Evolutionary conservation across 2,888 invertebrate species (phyloP).

Genomic region (Melinaea marsaeus): DNA sequence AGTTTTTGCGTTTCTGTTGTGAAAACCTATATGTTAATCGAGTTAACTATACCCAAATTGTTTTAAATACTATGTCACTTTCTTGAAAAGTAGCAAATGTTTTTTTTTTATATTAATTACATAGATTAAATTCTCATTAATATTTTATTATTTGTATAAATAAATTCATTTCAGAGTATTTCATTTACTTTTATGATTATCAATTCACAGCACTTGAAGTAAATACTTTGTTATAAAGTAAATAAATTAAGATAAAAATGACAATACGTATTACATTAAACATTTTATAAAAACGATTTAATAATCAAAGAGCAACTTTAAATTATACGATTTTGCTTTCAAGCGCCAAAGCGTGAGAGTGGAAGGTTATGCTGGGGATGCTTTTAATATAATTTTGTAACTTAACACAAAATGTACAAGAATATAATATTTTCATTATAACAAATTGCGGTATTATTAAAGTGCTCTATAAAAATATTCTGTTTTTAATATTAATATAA

Average conservation of each 20-base stretch:
- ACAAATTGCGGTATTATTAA: not conserved
- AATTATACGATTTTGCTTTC: constrained; percentile 15
- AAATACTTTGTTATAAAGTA: not conserved
- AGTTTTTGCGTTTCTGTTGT: too few species aligned
- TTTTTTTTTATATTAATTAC: too few species aligned
- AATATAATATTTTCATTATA: not conserved
- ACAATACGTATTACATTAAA: not conserved
- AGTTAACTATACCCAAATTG: too few species aligned
- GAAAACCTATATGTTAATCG: too few species aligned
- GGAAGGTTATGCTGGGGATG: constrained; percentile 20
- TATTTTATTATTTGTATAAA: too few species aligned
- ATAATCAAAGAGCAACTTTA: constrained; percentile 11
- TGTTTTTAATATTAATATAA: too few species aligned
- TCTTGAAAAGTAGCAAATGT: too few species aligned
- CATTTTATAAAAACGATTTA: not conserved
- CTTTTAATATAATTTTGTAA: constrained; percentile 24
- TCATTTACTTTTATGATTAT: too few species aligned
- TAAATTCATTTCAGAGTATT: too few species aligned
- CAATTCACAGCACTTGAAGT: too few species aligned
- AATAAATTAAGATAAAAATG: not conserved
- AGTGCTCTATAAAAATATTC: not conserved
- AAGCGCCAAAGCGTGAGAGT: constrained; percentile 22
- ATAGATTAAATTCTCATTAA: too few species aligned
- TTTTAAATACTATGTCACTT: too few species aligned
- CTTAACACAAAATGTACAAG: constrained; percentile 1